phyloP scores from a whole-genome alignment of 2,797 vertebrate species.

The Hipposideros larvatus region DNA sequence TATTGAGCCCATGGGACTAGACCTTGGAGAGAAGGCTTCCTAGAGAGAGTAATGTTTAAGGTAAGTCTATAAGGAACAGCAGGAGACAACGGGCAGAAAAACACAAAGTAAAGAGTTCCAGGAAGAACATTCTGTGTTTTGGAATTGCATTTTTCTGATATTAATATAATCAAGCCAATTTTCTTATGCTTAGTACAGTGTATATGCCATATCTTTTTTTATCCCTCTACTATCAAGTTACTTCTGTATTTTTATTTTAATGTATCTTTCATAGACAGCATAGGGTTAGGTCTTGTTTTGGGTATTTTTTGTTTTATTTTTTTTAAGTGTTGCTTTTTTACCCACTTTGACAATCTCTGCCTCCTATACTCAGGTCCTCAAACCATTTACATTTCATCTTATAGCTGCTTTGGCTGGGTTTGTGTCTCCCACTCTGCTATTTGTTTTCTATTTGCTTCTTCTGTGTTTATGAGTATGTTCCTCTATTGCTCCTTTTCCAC shows the following conservation, averaged over 20 bases:
- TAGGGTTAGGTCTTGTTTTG: neutral
- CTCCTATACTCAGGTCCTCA: neutral
- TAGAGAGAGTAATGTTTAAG: neutral
- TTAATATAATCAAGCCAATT: neutral
- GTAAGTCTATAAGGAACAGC: neutral
- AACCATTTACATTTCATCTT: neutral
- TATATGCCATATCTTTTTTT: neutral
- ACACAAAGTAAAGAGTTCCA: neutral
- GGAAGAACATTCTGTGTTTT: neutral
- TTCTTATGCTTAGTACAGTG: neutral
- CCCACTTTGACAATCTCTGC: neutral
- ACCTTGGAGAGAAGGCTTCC: neutral
- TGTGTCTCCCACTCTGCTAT: neutral
- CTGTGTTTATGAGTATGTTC: neutral
- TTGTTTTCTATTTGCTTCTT: neutral
- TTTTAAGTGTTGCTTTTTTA: neutral
- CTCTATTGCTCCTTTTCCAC: neutral
- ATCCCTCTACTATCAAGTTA: neutral
- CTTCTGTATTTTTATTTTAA: neutral
- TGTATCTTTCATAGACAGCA: neutral
- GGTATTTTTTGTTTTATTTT: too few species aligned
- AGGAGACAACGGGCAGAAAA: neutral
- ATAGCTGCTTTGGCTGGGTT: neutral
- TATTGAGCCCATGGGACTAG: neutral
- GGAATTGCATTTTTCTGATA: neutral